phyloP scores from a whole-genome alignment of 2,888 invertebrate species.

The Ormyrus pomaceus region DNA sequence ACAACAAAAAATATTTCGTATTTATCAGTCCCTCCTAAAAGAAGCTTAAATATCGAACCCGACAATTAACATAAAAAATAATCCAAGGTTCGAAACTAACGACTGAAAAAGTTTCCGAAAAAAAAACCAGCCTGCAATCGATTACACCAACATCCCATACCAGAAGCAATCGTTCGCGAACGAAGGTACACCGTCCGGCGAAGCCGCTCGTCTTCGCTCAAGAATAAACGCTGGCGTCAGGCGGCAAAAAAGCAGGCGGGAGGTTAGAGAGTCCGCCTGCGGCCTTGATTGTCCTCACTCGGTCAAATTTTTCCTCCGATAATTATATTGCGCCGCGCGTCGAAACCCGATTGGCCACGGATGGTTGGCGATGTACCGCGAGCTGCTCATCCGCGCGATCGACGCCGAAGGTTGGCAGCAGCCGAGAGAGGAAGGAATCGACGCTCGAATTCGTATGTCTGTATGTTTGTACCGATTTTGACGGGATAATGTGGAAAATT shows the following conservation, averaged over 20 bases:
- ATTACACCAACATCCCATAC: neutral
- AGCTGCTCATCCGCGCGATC: neutral
- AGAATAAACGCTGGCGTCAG: conserved; percentile 33
- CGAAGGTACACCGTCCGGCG: neutral
- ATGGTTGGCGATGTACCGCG: neutral
- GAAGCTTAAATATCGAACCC: no score
- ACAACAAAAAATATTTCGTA: no score
- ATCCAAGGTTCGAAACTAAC: no score
- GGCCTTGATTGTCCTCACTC: conserved; percentile 24
- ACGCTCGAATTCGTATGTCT: no score
- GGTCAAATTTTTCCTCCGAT: conserved; percentile 25
- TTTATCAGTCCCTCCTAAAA: no score
- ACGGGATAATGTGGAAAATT: no score
- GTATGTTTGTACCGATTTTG: no score
- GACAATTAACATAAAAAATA: no score
- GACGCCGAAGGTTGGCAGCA: conserved; percentile 18
- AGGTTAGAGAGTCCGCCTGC: neutral
- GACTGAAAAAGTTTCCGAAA: no score
- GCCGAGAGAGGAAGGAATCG: no score
- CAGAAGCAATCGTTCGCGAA: neutral
- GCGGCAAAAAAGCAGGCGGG: neutral
- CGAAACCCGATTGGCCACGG: conserved; percentile 9
- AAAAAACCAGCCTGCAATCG: neutral
- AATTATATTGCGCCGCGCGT: conserved; percentile 16
- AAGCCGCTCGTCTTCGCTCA: neutral